Conservation (phyloP, 2,113 vertebrate species). For the Ursus arctos region DNA sequence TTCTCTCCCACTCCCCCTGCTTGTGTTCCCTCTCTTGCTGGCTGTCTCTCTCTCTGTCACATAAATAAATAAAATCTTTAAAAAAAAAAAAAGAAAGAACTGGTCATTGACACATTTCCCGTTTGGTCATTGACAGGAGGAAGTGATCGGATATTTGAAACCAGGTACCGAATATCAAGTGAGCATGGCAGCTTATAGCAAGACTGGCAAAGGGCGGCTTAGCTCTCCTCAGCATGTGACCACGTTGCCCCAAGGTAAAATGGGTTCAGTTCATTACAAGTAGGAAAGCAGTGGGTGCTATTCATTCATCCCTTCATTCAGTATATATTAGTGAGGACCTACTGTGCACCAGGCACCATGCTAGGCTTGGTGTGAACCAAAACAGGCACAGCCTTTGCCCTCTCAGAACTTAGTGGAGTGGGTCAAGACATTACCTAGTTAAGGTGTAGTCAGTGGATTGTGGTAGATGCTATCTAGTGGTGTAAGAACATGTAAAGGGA, state of each 20-base stretch:
- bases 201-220: slow-evolving; percentile 92
- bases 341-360: neutral
- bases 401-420: neutral
- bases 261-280: neutral
- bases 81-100: neutral
- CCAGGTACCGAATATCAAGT: slow-evolving; percentile 93
- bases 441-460: neutral
- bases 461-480: neutral
- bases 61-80: too few relatives aligned
- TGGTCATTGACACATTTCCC: slow-evolving; percentile 51
- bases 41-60: too few relatives aligned
- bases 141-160: slow-evolving; percentile 91
- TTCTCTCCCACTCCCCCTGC: too few relatives aligned
- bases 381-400: neutral
- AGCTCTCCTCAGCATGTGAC: slow-evolving; percentile 92
- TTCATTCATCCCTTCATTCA: neutral
- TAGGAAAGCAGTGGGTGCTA: neutral
- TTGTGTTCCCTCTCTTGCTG: too few relatives aligned
- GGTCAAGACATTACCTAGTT: neutral
- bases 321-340: neutral
- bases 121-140: slow-evolving; percentile 88
- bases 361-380: neutral
- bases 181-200: slow-evolving; percentile 92
- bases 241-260: slow-evolving; percentile 93
- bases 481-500: neutral